A percentile compares a stretch with the other conserved stretches of the same genome.
Evolutionary conservation across 2,113 vertebrate genomes (phyloP).

Genomic region (Recurvirostra avosetta): DNA sequence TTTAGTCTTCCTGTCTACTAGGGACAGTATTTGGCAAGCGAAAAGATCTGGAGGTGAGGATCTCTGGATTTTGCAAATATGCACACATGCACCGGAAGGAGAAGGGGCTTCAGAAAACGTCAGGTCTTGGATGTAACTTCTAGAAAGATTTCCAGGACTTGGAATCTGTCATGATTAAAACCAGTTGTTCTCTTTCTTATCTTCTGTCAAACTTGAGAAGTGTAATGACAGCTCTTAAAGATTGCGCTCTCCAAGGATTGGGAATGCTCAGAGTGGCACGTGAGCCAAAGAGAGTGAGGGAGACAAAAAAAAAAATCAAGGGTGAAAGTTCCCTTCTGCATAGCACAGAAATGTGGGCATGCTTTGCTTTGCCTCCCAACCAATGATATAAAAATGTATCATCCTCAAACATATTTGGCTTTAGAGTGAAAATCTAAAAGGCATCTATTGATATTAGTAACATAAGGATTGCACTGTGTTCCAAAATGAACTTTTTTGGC

Average conservation of each 20-base stretch:
- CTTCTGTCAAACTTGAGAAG: constrained; percentile 58
- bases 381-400: background rate
- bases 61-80: background rate
- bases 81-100: background rate
- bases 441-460: background rate
- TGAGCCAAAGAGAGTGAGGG: constrained; percentile 20
- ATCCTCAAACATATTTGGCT: background rate
- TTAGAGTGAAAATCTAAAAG: background rate
- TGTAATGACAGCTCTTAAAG: constrained; percentile 63
- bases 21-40: background rate
- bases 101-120: background rate
- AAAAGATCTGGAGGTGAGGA: background rate
- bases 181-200: constrained; percentile 55
- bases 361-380: background rate
- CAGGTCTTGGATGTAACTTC: constrained; percentile 32
- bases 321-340: background rate
- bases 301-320: background rate
- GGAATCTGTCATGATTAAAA: constrained; percentile 60
- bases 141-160: constrained; percentile 53
- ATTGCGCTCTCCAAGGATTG: constrained; percentile 34
- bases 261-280: constrained; percentile 50
- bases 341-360: background rate
- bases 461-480: background rate
- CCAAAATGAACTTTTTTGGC: background rate
- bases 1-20: constrained; percentile 13